Conservation (phyloP, 2,888 invertebrate genomes). For the Encarsia formosa region DNA sequence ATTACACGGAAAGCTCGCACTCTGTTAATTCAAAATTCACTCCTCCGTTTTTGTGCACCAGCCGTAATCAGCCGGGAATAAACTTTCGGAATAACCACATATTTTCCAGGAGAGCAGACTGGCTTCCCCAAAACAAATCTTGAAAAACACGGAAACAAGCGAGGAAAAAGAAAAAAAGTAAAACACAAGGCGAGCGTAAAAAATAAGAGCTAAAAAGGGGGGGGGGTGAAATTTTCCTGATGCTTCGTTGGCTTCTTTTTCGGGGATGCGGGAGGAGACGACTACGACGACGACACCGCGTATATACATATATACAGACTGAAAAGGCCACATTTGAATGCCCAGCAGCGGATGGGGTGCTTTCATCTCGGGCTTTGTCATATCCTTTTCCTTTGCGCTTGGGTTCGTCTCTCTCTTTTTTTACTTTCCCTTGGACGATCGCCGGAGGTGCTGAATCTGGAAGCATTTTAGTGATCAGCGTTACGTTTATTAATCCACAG, state of each 20-base stretch:
- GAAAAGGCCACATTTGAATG: constrained; percentile 47
- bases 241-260: constrained; percentile 1
- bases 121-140: neutral
- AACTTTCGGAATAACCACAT: constrained; percentile 20
- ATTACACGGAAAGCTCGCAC: too few species aligned
- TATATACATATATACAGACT: too few species aligned
- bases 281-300: neutral
- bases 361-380: constrained; percentile 41
- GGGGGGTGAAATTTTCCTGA: neutral
- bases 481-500: too few species aligned
- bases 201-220: constrained; percentile 26
- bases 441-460: neutral
- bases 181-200: constrained; percentile 22
- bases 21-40: too few species aligned
- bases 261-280: constrained; percentile 35
- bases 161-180: neutral
- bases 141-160: neutral
- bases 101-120: constrained; percentile 14
- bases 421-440: neutral
- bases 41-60: too few species aligned
- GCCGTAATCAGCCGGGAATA: neutral
- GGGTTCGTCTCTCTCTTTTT: neutral
- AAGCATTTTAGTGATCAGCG: too few species aligned
- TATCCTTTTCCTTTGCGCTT: constrained; percentile 17
- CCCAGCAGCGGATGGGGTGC: constrained; percentile 40